A percentile compares a stretch with the other conserved stretches of the same genome.
Evolutionary conservation across 2,888 invertebrate genomes (phyloP).

Genomic region (Trachelus tabidus): DNA sequence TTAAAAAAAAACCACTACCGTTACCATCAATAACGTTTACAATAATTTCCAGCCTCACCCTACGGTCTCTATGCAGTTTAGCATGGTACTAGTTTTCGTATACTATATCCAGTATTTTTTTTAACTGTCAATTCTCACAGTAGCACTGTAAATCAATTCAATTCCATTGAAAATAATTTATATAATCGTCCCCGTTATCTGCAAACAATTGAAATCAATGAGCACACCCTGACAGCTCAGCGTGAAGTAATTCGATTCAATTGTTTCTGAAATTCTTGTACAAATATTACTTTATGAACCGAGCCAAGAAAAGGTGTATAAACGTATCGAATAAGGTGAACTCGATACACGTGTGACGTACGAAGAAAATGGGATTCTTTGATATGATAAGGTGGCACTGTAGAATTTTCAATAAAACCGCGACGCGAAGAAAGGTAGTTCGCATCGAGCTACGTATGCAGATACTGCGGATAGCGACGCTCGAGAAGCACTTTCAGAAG

Average conservation of each 20-base stretch:
- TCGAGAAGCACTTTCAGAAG: constrained; percentile 7
- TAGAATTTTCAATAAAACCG: background rate
- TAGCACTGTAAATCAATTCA: background rate
- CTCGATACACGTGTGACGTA: background rate
- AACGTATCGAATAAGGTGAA: background rate
- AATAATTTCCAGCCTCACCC: no score
- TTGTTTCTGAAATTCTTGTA: background rate
- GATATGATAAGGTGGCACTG: background rate
- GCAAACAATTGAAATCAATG: background rate
- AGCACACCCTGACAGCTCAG: background rate
- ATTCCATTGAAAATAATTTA: background rate
- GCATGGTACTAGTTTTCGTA: no score
- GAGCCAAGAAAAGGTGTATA: background rate
- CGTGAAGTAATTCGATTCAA: background rate
- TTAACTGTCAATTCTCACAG: background rate
- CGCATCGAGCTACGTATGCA: constrained; percentile 16
- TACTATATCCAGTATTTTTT: no score
- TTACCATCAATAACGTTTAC: background rate
- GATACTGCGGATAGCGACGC: background rate
- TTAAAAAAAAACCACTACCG: background rate
- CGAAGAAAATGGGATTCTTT: background rate
- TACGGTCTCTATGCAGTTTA: no score
- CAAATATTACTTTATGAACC: background rate
- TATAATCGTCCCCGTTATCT: background rate
- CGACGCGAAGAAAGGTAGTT: background rate